Percentiles rank a stretch among this genome's conserved stretches.
These are phyloP conservation scores for Pollicipes pollicipes DNA, from an alignment of 1,140 invertebrate genomes.

Conservation along the genomic window DNA sequence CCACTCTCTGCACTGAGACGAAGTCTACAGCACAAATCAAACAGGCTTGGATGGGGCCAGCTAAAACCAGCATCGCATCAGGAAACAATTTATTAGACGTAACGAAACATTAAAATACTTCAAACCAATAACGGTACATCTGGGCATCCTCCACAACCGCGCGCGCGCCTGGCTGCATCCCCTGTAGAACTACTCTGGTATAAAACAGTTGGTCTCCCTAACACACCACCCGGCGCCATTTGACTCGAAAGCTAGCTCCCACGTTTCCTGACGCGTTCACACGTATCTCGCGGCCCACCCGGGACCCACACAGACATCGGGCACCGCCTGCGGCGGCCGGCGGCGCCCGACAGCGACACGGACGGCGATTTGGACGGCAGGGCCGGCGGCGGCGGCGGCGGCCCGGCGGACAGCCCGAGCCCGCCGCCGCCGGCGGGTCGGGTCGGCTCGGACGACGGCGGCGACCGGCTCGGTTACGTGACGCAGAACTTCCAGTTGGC, in stretches of 20 bases:
- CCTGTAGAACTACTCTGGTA: background rate
- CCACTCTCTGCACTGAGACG: no score
- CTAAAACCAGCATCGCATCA: no score
- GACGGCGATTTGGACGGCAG: background rate
- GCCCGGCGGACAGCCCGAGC: background rate
- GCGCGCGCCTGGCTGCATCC: background rate
- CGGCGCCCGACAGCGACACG: no score
- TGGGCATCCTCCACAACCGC: background rate
- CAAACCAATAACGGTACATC: background rate
- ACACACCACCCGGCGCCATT: background rate
- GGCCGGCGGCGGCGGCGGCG: no score
- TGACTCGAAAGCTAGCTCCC: background rate
- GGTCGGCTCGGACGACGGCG: background rate
- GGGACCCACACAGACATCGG: background rate
- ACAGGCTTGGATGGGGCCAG: no score
- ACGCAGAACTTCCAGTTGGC: slow-evolving; percentile 1
- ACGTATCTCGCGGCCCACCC: no score
- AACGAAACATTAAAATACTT: background rate
- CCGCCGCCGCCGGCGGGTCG: no score
- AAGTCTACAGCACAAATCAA: no score
- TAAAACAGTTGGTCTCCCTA: background rate
- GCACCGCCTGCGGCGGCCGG: no score
- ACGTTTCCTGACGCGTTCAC: background rate
- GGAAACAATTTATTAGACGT: background rate
- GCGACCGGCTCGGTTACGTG: background rate